Base-by-base conservation (phyloP, 2,797 vertebrate genomes). In the Pseudopleuronectes americanus region DNA sequence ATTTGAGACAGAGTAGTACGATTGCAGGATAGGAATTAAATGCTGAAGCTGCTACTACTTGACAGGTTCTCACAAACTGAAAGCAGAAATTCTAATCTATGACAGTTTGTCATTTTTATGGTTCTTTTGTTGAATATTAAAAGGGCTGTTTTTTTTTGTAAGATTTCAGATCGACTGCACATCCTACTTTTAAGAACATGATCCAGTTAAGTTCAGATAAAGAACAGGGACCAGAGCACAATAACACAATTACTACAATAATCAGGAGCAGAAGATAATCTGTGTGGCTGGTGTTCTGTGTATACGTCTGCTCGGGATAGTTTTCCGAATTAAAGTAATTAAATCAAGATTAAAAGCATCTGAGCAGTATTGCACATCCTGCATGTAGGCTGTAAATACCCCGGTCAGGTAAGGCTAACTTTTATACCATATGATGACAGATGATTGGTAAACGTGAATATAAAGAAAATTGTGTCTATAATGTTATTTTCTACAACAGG, bases 1-100 rank as follows among this genome's bases (percentile, higher is more conserved):
- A 81, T 77, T 58, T 63, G 58, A 86, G 66, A 70, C 64, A 16
- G 49, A 65, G 64, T 67, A 64, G 64, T 59, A 71, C 6, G 48
- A 54, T n/a, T 26, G 19, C 49, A 51, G 9, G 21, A 51, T 17
- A 49, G 19, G 48, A 10, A 12, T 31, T 8, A 31, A 31, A 33
- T 33, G 19, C 14, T 19, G 26, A n/a, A 28, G 24, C 54, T 45
- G 36, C 48, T 64, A 41, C 26, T 57, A 41, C 26, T 57, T 0
- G 0, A 45, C 60, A 28, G 36, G 7, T 2, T 26, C 47, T 71
- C 41, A 58, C 26, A 45, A 54, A 22, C 65, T 54, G 22, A 2
- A 22, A 55, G 57, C 17, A 12, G 47, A 67, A 64, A 54, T 3
- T 1, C 10, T 23, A 12, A 65, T 41, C 33, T 65, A 71, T 64